Percentiles rank a stretch among this genome's conserved stretches.
Evolutionary conservation across 2,113 vertebrate genomes (phyloP).

Genomic region (Empidonax alnorum): DNA sequence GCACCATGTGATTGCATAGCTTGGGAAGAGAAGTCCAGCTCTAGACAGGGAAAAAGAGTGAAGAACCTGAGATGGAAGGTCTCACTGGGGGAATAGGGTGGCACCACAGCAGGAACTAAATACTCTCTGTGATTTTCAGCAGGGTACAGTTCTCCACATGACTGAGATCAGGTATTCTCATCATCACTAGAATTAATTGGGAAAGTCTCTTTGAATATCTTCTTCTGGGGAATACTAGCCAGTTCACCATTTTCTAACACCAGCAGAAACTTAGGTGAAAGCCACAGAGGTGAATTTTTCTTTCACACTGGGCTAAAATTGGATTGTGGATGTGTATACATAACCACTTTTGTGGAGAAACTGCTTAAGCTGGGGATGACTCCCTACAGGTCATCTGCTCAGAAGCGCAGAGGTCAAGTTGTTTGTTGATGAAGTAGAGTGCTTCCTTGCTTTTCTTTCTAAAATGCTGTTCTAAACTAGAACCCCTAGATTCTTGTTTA

Average conservation of each 20-base stretch:
- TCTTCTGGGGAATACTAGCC: neutral
- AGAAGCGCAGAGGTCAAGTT: neutral
- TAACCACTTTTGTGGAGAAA: neutral
- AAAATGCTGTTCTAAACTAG: neutral
- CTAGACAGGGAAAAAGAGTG: accelerated
- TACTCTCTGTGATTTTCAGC: neutral
- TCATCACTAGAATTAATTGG: neutral
- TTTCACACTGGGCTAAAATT: neutral
- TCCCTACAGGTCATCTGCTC: neutral
- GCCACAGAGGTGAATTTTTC: neutral
- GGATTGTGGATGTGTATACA: neutral
- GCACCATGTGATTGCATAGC: accelerated
- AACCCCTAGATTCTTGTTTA: neutral
- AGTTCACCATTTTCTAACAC: neutral
- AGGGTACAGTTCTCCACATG: neutral
- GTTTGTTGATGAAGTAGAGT: neutral
- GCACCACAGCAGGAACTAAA: neutral
- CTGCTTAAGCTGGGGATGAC: neutral
- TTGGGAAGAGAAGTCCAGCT: neutral
- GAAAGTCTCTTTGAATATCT: neutral
- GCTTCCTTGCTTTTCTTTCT: neutral
- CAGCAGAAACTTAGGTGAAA: neutral
- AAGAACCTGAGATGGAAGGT: neutral
- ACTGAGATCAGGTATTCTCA: neutral
- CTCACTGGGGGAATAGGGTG: accelerated